Conservation (phyloP, 2,888 invertebrate genomes). For the Chymomyza caudatula region DNA sequence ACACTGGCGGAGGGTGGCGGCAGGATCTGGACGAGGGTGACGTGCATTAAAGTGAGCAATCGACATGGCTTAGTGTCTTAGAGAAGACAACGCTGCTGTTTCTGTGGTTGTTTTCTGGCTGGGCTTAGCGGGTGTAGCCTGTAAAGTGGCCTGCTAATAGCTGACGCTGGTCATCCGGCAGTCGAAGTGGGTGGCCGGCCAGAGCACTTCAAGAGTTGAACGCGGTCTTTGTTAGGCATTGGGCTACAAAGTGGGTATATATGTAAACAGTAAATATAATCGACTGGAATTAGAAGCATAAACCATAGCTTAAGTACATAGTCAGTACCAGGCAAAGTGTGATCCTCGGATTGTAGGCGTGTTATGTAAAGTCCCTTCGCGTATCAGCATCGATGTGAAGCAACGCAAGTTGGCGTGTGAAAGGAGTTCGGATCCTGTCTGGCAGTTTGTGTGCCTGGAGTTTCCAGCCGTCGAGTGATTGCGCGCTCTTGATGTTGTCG, state of each 20-base stretch:
- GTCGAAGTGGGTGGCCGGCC: not conserved
- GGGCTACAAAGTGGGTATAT: too few species aligned
- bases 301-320: too few species aligned
- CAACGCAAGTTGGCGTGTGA: too few species aligned
- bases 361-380: too few species aligned
- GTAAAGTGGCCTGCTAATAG: conserved; percentile 64
- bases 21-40: conserved; percentile 4
- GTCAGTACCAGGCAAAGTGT: too few species aligned
- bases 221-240: not conserved
- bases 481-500: too few species aligned
- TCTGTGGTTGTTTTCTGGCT: conserved; percentile 33
- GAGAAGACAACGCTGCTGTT: not conserved
- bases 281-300: not conserved
- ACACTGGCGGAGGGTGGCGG: not conserved
- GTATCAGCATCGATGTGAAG: too few species aligned
- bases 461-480: too few species aligned
- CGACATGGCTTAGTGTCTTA: conserved; percentile 58
- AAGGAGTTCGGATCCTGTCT: too few species aligned
- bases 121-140: conserved; percentile 60
- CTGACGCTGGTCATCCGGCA: conserved; percentile 21
- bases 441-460: too few species aligned
- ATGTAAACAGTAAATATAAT: not conserved
- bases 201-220: not conserved
- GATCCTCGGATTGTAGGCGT: too few species aligned
- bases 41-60: conserved; percentile 67